These are phyloP conservation scores for Julus scandinavius DNA, from an alignment of 2,888 invertebrate genomes.

Conservation along the genomic window DNA sequence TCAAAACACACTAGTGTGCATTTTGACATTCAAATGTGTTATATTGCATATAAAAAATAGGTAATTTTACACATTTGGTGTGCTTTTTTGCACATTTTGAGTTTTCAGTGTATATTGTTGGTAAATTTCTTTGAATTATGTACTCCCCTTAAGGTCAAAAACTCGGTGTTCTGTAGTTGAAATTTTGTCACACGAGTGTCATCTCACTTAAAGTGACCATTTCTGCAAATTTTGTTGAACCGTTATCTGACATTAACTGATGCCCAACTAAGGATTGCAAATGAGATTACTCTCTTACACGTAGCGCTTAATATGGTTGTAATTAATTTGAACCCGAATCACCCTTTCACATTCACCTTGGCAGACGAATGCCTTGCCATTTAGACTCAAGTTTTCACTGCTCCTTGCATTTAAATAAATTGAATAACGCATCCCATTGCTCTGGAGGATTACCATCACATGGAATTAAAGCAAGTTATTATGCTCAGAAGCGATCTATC, in stretches of 20 bases:
- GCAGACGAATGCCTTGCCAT: background rate
- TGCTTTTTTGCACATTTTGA: no score
- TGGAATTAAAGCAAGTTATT: slow-evolving; percentile 2
- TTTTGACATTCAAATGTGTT: no score
- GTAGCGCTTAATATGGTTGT: background rate
- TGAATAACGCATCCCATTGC: slow-evolving; percentile 3
- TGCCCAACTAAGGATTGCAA: background rate
- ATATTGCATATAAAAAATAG: no score
- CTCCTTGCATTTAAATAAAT: slow-evolving; percentile 10
- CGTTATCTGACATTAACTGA: background rate
- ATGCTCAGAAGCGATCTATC: slow-evolving; percentile 18
- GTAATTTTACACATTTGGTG: no score
- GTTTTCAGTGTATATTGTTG: no score
- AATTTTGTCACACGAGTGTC: no score
- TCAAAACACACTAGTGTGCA: no score
- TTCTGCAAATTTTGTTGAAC: background rate
- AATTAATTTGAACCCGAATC: background rate
- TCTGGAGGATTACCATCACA: slow-evolving; percentile 18
- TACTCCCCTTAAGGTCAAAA: no score
- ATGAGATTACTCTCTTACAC: background rate
- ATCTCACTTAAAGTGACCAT: background rate
- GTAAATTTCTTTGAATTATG: no score
- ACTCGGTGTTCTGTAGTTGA: no score
- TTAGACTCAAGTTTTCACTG: background rate
- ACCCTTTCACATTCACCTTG: background rate